phyloP scores from a whole-genome alignment of 2,888 invertebrate genomes.

The Rhingia rostrata region DNA sequence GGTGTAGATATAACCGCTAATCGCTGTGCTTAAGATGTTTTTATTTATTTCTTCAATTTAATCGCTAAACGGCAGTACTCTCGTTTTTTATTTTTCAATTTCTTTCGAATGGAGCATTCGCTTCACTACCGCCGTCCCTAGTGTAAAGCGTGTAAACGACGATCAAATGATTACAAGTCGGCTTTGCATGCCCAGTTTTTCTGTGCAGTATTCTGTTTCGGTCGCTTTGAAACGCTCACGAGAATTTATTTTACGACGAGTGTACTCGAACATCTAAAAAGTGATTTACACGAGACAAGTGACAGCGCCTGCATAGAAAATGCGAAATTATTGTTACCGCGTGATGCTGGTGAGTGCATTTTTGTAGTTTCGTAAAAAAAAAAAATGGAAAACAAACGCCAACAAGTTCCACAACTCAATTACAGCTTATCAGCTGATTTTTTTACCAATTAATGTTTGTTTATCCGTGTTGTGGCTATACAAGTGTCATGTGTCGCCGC shows the following conservation, averaged over 20 bases:
- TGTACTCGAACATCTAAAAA: too few species aligned
- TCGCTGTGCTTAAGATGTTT: conserved; percentile 46
- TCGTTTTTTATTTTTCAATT: conserved; percentile 38
- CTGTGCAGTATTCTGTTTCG: conserved; percentile 36
- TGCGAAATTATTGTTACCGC: conserved; percentile 70
- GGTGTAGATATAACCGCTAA: conserved; percentile 37
- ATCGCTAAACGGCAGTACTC: conserved; percentile 40
- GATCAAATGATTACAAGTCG: conserved; percentile 41
- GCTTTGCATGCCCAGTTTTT: conserved; percentile 40
- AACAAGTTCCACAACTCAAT: background rate
- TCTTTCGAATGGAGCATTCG: background rate
- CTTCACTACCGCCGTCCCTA: background rate
- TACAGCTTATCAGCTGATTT: conserved; percentile 24
- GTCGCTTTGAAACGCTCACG: conserved; percentile 13
- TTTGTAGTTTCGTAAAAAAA: background rate
- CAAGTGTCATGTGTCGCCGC: conserved; percentile 1
- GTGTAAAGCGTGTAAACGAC: conserved; percentile 34
- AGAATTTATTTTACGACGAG: too few species aligned
- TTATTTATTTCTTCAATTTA: conserved; percentile 52
- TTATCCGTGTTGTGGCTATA: conserved; percentile 25
- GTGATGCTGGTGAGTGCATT: conserved; percentile 68
- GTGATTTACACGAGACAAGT: too few species aligned
- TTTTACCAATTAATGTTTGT: background rate
- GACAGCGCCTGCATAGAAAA: conserved; percentile 10
- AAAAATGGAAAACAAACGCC: background rate